These are phyloP conservation scores for Campylomormyrus tamandua DNA, from an alignment of 2,113 vertebrate species.

Conservation along the genomic window DNA sequence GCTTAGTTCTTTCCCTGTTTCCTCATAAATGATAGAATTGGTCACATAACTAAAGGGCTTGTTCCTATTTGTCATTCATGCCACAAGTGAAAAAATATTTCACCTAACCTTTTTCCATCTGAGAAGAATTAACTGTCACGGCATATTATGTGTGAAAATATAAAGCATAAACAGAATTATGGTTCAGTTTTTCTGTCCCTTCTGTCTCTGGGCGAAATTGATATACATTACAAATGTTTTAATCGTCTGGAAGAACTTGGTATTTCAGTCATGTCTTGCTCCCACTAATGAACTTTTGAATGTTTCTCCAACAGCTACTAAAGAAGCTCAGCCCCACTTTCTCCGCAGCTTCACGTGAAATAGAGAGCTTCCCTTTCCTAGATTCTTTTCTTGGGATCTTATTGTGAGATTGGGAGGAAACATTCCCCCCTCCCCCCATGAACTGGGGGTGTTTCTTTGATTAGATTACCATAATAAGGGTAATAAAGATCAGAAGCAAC, in stretches of 20 bases:
- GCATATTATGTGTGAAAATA: not conserved
- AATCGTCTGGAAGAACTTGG: not conserved
- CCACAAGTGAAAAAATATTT: not conserved
- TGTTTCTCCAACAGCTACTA: not conserved
- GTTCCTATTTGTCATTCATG: not conserved
- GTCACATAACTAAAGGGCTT: slow-evolving; percentile 17
- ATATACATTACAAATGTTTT: not conserved
- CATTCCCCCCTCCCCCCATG: not conserved
- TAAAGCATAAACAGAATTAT: not conserved
- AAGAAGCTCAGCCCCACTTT: not conserved
- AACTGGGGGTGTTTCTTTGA: not conserved
- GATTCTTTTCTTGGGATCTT: not conserved
- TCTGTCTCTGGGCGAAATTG: not conserved
- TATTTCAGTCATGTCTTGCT: not conserved
- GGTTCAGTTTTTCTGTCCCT: not conserved
- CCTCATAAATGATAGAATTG: not conserved
- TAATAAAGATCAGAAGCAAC: slow-evolving; percentile 14
- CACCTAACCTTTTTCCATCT: not conserved
- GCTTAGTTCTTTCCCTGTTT: too few relatives aligned
- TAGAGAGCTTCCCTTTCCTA: not conserved
- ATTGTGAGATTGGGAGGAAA: not conserved
- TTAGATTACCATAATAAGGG: slow-evolving; percentile 6
- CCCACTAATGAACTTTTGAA: not conserved
- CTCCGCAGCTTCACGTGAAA: not conserved
- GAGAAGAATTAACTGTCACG: not conserved